Evolutionary conservation across 2,113 vertebrate genomes (phyloP).

Genomic region (Elgaria multicarinata): DNA sequence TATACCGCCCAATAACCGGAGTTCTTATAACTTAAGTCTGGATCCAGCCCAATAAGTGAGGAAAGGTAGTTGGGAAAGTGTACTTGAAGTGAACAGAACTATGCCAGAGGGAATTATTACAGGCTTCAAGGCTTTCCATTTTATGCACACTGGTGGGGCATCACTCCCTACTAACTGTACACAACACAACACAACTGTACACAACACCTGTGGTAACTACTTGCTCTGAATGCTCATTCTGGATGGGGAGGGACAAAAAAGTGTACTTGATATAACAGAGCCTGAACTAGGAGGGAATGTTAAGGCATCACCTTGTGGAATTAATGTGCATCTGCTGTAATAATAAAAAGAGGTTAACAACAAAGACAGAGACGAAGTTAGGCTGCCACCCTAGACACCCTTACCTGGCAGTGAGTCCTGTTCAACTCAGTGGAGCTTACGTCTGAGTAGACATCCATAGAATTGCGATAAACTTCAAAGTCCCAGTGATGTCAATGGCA

Average conservation of each 20-base stretch:
- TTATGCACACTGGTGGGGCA: background rate
- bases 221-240: fast-evolving
- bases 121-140: background rate
- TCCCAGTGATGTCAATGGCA: background rate
- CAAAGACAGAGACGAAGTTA: background rate
- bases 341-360: background rate
- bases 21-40: background rate
- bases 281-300: fast-evolving
- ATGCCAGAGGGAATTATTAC: background rate
- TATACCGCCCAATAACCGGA: too few species aligned
- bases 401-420: background rate
- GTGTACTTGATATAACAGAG: fast-evolving
- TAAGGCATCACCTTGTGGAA: background rate
- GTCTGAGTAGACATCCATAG: background rate
- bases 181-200: background rate
- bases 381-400: background rate
- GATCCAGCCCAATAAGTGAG: background rate
- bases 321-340: fast-evolving
- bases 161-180: background rate
- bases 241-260: fast-evolving
- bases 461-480: background rate
- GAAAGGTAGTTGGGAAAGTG: background rate
- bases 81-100: background rate
- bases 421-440: background rate
- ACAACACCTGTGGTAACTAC: background rate